phyloP scores from a whole-genome alignment of 2,113 vertebrate species.

The Pseudorhombus dupliciocellatus region DNA sequence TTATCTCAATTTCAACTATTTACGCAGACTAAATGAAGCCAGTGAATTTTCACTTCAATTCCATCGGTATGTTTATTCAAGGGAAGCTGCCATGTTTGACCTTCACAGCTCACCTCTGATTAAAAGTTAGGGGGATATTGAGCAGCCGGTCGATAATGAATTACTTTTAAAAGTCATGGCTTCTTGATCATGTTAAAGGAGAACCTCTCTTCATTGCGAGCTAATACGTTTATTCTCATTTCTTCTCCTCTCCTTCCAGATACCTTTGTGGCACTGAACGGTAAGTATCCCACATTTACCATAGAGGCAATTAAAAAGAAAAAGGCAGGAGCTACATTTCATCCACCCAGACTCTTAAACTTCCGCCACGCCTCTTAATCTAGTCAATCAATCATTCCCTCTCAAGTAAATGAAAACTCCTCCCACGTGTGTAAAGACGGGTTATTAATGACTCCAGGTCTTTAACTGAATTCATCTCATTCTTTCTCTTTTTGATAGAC shows the following conservation, averaged over 20 bases:
- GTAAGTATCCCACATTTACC: constrained; percentile 82
- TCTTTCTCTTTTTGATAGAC: constrained; percentile 89
- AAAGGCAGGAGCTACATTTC: constrained; percentile 53
- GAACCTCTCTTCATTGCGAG: constrained; percentile 41
- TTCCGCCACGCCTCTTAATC: constrained; percentile 64
- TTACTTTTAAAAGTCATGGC: constrained; percentile 64
- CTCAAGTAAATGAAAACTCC: constrained; percentile 77
- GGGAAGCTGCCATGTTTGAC: constrained; percentile 17
- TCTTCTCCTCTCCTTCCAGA: constrained; percentile 81
- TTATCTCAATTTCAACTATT: constrained; percentile 42
- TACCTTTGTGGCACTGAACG: constrained; percentile 97
- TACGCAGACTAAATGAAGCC: constrained; percentile 41
- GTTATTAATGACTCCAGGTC: constrained; percentile 70
- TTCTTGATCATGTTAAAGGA: constrained; percentile 58
- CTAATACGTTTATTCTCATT: constrained; percentile 70
- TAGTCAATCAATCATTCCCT: constrained; percentile 67
- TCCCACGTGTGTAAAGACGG: constrained; percentile 64
- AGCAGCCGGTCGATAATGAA: constrained; percentile 56
- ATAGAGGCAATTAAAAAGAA: constrained; percentile 55
- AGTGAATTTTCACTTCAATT: constrained; percentile 28
- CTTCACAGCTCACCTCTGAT: constrained; percentile 56
- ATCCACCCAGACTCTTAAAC: constrained; percentile 60
- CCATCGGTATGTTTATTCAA: constrained; percentile 53
- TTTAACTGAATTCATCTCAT: constrained; percentile 69
- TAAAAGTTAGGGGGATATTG: constrained; percentile 48